A percentile compares a stretch with the other conserved stretches of the same genome.
Conservation (phyloP, 2,888 invertebrate genomes). For the Thereva nobilitata region DNA sequence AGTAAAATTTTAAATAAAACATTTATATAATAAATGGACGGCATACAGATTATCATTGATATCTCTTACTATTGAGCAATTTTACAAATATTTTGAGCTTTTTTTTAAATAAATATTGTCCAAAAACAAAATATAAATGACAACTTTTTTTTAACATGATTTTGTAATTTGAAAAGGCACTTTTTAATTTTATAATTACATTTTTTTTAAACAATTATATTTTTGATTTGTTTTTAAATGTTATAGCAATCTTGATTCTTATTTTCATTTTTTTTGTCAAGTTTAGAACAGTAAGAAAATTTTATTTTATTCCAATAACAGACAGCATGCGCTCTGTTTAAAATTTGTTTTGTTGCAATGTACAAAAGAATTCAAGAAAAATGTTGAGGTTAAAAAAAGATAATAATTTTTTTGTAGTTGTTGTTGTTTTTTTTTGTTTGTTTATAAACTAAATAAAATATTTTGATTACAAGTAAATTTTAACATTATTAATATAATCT, state of each 20-base stretch:
- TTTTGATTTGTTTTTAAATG: no score
- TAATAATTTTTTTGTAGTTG: no score
- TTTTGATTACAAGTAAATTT: no score
- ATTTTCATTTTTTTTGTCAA: conserved; percentile 31
- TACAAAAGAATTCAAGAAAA: conserved; percentile 40
- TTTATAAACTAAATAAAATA: no score
- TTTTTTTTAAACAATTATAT: no score
- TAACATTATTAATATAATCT: no score
- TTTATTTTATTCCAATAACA: conserved; percentile 34
- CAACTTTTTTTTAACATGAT: neutral
- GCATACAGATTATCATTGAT: conserved; percentile 42
- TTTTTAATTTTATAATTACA: neutral
- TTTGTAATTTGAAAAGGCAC: neutral
- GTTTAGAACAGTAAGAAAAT: conserved; percentile 24
- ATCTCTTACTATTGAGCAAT: conserved; percentile 12
- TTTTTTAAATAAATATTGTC: neutral
- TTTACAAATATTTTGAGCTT: neutral
- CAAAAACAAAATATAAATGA: neutral
- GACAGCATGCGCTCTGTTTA: conserved; percentile 20
- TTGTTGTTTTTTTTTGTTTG: no score
- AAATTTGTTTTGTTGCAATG: conserved; percentile 30
- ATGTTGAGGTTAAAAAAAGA: conserved; percentile 26
- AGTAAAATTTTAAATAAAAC: conserved; percentile 35
- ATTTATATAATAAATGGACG: conserved; percentile 43
- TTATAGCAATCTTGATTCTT: no score